Evolutionary conservation across 2,888 invertebrate genomes (phyloP), one percentile per base, ranked within the genome.

Genomic region (Sclerodermus sp.): DNA sequence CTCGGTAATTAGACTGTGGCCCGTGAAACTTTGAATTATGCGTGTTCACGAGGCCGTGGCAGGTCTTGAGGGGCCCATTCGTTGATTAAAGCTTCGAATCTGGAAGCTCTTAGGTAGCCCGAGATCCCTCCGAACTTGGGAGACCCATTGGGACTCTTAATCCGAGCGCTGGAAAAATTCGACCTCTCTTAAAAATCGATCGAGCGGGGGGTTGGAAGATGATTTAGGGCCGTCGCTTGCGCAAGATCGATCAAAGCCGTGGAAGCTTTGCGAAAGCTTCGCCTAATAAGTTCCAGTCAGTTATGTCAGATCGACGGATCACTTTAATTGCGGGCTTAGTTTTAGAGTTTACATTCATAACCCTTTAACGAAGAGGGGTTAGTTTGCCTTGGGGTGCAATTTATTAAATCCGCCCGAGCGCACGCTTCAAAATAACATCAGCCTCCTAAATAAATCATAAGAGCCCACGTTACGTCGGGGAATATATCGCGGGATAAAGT

Each of bases 11-110:
- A 74, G 69, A 74, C 67, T 67, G 67, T 63, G 67, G 69, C 61
- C 57, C 61, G 56, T 56, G 65, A 64, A 74, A 76, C 71, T 75
- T 74, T 73, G 73, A 76, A 74, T 75, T 72, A 74, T 73, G 72
- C 65, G 63, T 65, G 66, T 68, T 66, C 61, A 61, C 53, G 53
- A 60, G 43, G 56, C 51, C 55, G 55, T 58, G 55, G 50, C 51
- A 46, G 60, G 50, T 65, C 73, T 66, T 70, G 23, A 42, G 71
- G 71, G 73, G 64, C 64, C 69, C 58, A 68, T 73, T 66, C 63
- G 72, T 72, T 71, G 69, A 73, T 73, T 73, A 73, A 71, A 62
- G 61, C 60, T 60, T 62, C 58, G 63, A 60, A 60, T 62, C 51
- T 49, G 23, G 23, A 23, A 23, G 8, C 23, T 23, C 23, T 23